Evolutionary conservation across 2,113 vertebrate species (phyloP).

Genomic region (Poeciliopsis retropinna): DNA sequence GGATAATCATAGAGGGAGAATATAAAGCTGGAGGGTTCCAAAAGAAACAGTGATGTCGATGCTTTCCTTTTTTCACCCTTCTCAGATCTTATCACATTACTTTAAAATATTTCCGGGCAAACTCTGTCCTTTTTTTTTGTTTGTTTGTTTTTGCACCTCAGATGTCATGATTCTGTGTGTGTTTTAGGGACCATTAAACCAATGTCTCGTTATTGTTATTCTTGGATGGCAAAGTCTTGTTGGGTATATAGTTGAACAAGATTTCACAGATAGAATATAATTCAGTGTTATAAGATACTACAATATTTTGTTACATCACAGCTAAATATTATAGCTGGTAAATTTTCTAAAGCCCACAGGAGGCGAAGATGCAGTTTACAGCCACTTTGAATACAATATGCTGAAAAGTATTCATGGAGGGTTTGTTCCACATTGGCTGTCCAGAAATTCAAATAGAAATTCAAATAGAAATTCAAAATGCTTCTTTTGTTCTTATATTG

Average conservation of each 20-base stretch:
- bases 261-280: too few relatives aligned
- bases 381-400: neutral
- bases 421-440: neutral
- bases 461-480: slow-evolving; percentile 13
- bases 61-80: neutral
- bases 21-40: neutral
- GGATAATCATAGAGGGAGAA: neutral
- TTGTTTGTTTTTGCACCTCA: neutral
- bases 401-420: neutral
- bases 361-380: neutral
- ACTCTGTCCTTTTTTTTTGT: neutral
- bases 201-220: too few relatives aligned
- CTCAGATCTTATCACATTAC: neutral
- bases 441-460: slow-evolving; percentile 6
- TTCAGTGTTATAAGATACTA: too few relatives aligned
- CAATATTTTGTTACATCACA: too few relatives aligned
- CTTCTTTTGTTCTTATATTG: slow-evolving; percentile 21
- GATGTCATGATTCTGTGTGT: too few relatives aligned
- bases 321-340: too few relatives aligned
- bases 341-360: slow-evolving; percentile 1
- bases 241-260: too few relatives aligned
- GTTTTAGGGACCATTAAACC: too few relatives aligned
- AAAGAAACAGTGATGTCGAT: neutral
- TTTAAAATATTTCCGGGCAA: neutral
- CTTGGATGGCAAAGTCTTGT: too few relatives aligned